Evolutionary conservation across 1,140 invertebrate species (phyloP).

Genomic region (Copidosoma floridanum): DNA sequence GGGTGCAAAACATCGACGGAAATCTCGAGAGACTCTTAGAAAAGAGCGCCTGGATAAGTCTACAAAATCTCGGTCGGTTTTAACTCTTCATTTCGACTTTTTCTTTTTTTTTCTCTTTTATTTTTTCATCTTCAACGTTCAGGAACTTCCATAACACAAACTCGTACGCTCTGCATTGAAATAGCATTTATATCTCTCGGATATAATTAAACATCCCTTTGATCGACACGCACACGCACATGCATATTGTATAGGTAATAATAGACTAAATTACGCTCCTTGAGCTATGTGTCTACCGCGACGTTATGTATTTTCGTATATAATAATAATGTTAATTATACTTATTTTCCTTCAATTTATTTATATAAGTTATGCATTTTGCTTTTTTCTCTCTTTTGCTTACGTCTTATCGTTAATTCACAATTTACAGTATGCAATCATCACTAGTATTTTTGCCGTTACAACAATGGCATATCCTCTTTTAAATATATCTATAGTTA

Average conservation of each 20-base stretch:
- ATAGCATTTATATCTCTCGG: conserved; percentile 24
- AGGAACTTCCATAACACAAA: conserved; percentile 53
- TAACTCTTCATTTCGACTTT: conserved; percentile 20
- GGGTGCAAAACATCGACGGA: conserved; percentile 29
- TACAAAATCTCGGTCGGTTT: conserved; percentile 50
- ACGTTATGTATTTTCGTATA: too few species aligned
- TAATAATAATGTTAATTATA: too few species aligned
- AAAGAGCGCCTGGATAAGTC: conserved; percentile 38
- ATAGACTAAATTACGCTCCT: conserved; percentile 2
- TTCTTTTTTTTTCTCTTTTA: conserved; percentile 16
- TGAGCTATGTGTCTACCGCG: too few species aligned
- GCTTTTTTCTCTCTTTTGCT: too few species aligned
- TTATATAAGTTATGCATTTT: too few species aligned
- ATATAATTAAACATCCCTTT: neutral
- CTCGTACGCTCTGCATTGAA: conserved; percentile 36
- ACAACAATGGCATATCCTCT: too few species aligned
- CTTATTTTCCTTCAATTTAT: too few species aligned
- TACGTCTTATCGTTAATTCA: too few species aligned
- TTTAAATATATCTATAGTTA: too few species aligned
- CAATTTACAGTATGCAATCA: too few species aligned
- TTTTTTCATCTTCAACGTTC: conserved; percentile 43
- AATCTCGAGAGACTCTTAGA: conserved; percentile 41
- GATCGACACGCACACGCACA: neutral
- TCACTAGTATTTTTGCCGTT: too few species aligned
- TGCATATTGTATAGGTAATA: neutral